Evolutionary conservation across 37 sponge, comb jelly and placozoan species (phyloP).

Genomic region (Beroe forskalii): DNA sequence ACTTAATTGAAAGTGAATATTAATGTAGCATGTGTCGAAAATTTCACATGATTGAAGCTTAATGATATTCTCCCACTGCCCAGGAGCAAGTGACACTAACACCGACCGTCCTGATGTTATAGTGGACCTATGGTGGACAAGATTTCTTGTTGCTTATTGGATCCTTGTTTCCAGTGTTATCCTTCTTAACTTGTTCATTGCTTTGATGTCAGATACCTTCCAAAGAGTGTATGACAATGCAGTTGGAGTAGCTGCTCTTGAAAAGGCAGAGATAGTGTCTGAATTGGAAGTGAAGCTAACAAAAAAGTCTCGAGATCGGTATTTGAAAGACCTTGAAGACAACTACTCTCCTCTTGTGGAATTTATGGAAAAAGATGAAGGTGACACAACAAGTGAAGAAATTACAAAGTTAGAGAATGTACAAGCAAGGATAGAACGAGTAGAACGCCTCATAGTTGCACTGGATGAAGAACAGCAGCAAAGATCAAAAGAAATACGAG

Average conservation of each 20-base stretch:
- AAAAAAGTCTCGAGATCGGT: constrained; percentile 51
- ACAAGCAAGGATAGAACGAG: neutral
- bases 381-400: constrained; percentile 4
- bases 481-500: neutral
- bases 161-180: constrained; percentile 61
- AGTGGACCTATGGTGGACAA: constrained; percentile 55
- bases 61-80: too few species aligned
- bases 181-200: constrained; percentile 54
- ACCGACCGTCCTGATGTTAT: neutral
- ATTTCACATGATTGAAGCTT: too few species aligned
- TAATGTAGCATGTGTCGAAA: too few species aligned
- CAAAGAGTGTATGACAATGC: constrained; percentile 59
- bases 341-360: constrained; percentile 47
- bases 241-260: constrained; percentile 50
- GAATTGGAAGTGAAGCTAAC: constrained; percentile 44
- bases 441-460: neutral
- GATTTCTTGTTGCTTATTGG: constrained; percentile 55
- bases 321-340: constrained; percentile 29
- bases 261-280: constrained; percentile 45
- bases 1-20: too few species aligned
- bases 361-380: constrained; percentile 18
- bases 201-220: constrained; percentile 52
- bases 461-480: neutral
- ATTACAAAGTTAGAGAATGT: neutral
- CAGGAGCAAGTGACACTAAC: too few species aligned